Evolutionary conservation across 2,797 vertebrate genomes (phyloP).

Genomic region (Coendou prehensilis): DNA sequence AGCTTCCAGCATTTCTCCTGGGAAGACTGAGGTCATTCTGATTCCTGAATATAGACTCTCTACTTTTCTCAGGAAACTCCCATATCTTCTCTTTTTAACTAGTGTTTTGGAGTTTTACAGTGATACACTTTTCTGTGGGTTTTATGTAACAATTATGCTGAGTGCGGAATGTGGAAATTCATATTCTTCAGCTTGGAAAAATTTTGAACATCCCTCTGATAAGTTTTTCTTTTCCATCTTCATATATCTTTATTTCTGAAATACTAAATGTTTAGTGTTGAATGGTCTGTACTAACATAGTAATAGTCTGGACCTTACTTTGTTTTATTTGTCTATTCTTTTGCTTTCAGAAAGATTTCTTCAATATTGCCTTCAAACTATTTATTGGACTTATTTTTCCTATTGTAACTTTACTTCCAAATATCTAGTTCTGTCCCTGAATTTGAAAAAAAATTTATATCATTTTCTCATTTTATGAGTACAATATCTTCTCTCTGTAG

Average conservation of each 20-base stretch:
- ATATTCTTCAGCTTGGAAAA: neutral
- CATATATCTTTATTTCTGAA: neutral
- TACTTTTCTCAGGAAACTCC: neutral
- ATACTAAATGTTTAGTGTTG: slow-evolving; percentile 20
- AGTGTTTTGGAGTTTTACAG: slow-evolving; percentile 16
- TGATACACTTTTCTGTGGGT: neutral
- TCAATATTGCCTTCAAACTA: neutral
- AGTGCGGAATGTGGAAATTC: neutral
- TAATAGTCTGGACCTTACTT: neutral
- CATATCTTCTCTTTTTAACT: neutral
- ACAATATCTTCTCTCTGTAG: neutral
- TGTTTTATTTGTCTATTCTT: neutral
- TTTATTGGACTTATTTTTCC: neutral
- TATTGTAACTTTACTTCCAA: slow-evolving; percentile 60
- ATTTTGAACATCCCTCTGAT: neutral
- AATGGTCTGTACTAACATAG: neutral
- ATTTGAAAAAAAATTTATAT: neutral
- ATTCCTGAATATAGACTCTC: neutral
- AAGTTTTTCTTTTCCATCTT: neutral
- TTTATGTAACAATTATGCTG: neutral
- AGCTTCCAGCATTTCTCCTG: neutral
- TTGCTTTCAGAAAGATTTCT: slow-evolving; percentile 6
- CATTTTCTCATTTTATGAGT: slow-evolving; percentile 37
- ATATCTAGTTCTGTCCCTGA: neutral
- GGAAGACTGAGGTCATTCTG: neutral